Evolutionary conservation across 2,797 vertebrate genomes (phyloP).

Genomic region (Melanotaenia trifasciata): DNA sequence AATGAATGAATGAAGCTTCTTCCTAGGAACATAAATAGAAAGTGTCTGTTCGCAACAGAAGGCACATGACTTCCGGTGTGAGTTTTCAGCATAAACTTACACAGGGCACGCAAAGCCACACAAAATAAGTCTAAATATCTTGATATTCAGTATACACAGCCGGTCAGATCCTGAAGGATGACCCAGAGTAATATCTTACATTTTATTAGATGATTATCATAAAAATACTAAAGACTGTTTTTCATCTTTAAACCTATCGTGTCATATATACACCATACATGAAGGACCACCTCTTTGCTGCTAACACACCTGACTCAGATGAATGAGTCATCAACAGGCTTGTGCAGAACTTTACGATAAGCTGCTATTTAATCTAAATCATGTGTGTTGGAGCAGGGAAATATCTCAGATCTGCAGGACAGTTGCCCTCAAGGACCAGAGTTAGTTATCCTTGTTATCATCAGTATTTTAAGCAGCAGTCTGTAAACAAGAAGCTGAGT

Average conservation of each 20-base stretch:
- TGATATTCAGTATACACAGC: background rate
- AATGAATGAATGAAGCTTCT: conserved; percentile 68
- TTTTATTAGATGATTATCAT: background rate
- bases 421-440: background rate
- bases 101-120: background rate
- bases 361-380: too few species aligned
- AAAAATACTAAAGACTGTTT: background rate
- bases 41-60: background rate
- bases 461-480: too few species aligned
- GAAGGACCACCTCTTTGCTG: background rate
- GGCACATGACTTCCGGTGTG: conserved; percentile 31
- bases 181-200: background rate
- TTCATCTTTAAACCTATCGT: background rate
- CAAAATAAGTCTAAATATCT: background rate
- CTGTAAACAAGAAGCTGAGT: background rate
- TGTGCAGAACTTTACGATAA: too few species aligned
- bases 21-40: conserved; percentile 11
- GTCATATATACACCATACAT: background rate
- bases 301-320: background rate
- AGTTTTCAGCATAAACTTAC: conserved; percentile 64
- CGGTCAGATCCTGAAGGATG: background rate
- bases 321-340: background rate
- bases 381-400: too few species aligned
- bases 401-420: too few species aligned
- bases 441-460: too few species aligned